A percentile compares a stretch with the other conserved stretches of the same genome.
Evolutionary conservation across 2,888 invertebrate genomes (phyloP).

Genomic region (Phrixothrix hirtus): DNA sequence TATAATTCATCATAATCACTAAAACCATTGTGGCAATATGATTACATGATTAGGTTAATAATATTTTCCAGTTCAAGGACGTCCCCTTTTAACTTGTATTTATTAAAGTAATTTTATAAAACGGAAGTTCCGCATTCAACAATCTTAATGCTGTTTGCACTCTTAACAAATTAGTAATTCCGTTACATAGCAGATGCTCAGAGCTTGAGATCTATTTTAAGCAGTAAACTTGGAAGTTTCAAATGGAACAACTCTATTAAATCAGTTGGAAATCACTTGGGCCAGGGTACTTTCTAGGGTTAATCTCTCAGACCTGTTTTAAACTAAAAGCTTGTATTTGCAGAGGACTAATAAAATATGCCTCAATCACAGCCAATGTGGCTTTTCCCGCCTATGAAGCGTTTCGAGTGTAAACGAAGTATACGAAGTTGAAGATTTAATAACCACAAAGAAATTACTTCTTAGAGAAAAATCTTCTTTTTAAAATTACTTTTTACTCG

Average conservation of each 20-base stretch:
- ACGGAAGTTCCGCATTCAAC: constrained; percentile 5
- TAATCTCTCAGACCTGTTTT: constrained; percentile 27
- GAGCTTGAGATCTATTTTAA: constrained; percentile 18
- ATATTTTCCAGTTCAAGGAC: no score
- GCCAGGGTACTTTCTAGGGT: constrained; percentile 21
- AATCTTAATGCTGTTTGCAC: constrained; percentile 19
- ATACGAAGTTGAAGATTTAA: not conserved
- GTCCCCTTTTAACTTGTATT: no score
- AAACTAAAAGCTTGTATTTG: constrained; percentile 28
- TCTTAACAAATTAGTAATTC: constrained; percentile 24
- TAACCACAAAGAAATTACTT: not conserved
- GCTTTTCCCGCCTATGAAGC: not conserved
- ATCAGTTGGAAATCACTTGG: constrained; percentile 27
- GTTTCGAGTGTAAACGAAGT: not conserved
- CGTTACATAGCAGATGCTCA: constrained; percentile 21
- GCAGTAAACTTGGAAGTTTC: constrained; percentile 25
- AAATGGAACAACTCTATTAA: constrained; percentile 28
- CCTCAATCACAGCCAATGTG: constrained; percentile 18
- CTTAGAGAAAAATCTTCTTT: not conserved
- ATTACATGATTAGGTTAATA: no score
- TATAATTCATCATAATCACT: no score
- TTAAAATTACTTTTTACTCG: no score
- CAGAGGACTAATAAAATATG: constrained; percentile 29
- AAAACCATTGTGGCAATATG: no score
- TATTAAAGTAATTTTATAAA: not conserved